Conservation (phyloP, 2,113 vertebrate species). For the Vidua macroura region DNA sequence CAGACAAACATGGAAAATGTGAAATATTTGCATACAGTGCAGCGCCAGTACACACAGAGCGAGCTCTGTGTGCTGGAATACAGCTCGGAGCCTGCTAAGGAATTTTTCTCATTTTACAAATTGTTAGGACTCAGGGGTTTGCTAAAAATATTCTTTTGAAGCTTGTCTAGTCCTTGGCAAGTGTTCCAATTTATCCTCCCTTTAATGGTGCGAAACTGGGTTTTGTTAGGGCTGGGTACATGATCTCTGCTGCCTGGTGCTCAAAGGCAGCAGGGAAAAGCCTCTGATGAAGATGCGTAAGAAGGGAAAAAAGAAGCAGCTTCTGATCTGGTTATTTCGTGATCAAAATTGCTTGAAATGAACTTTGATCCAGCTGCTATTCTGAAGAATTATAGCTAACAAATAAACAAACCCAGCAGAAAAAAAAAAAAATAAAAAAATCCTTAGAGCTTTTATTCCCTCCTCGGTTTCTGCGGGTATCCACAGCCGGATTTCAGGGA, state of each 20-base stretch:
- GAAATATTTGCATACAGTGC: background rate
- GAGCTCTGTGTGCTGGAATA: background rate
- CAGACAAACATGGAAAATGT: background rate
- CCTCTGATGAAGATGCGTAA: background rate
- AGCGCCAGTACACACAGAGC: background rate
- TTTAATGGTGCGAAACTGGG: constrained; percentile 2
- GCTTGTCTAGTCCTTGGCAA: background rate
- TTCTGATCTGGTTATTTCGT: background rate
- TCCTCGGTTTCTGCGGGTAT: rapidly evolving
- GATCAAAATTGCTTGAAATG: constrained; percentile 10
- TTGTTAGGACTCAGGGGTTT: background rate
- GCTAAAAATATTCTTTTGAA: constrained; percentile 36
- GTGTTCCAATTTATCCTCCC: constrained; percentile 6
- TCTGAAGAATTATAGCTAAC: background rate
- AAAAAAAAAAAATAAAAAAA: background rate
- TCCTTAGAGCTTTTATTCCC: background rate
- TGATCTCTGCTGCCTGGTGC: background rate
- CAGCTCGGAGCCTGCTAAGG: background rate
- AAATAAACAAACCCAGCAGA: background rate
- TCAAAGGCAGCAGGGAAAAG: background rate
- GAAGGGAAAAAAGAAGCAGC: constrained; percentile 11
- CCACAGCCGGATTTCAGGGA: rapidly evolving
- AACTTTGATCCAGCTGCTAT: background rate
- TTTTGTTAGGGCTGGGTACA: background rate
- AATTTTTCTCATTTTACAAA: constrained; percentile 23